These are phyloP conservation scores for Triops cancriformis DNA, from an alignment of 1,140 invertebrate genomes.

Conservation along the genomic window DNA sequence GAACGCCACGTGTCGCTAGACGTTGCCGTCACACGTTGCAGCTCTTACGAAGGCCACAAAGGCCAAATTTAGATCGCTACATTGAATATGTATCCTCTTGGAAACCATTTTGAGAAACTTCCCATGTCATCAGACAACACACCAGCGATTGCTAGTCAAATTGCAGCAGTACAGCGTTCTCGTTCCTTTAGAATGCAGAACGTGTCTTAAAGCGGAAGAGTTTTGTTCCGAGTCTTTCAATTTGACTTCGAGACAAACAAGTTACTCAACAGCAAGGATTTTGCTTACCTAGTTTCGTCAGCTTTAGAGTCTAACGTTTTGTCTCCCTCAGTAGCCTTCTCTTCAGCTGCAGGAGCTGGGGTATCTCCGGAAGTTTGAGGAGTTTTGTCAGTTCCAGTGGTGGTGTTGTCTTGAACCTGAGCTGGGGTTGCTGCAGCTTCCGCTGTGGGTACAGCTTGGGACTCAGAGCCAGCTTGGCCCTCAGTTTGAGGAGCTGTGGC, in stretches of 20 bases:
- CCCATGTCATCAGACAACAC: too few relatives aligned
- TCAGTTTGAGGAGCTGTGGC: not conserved
- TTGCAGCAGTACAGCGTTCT: not conserved
- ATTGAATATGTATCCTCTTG: too few relatives aligned
- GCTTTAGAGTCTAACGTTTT: not conserved
- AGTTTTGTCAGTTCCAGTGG: not conserved
- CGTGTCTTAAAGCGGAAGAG: too few relatives aligned
- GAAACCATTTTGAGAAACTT: too few relatives aligned
- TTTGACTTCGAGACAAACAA: not conserved
- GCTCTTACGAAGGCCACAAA: too few relatives aligned
- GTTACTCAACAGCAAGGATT: not conserved
- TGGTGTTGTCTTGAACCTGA: not conserved
- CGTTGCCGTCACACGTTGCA: too few relatives aligned
- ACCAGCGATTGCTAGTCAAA: too few relatives aligned
- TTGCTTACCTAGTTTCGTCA: not conserved
- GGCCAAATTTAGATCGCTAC: too few relatives aligned
- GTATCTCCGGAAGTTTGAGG: not conserved
- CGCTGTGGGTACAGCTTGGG: not conserved
- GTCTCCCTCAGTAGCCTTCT: not conserved
- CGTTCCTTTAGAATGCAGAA: not conserved
- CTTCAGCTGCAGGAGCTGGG: not conserved
- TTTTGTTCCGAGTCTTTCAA: conserved; percentile 27
- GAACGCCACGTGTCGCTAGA: too few relatives aligned
- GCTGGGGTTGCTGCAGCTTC: not conserved
- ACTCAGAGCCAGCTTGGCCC: not conserved